phyloP scores from a whole-genome alignment of 1,140 invertebrate genomes.

The Heliconius hewitsoni region DNA sequence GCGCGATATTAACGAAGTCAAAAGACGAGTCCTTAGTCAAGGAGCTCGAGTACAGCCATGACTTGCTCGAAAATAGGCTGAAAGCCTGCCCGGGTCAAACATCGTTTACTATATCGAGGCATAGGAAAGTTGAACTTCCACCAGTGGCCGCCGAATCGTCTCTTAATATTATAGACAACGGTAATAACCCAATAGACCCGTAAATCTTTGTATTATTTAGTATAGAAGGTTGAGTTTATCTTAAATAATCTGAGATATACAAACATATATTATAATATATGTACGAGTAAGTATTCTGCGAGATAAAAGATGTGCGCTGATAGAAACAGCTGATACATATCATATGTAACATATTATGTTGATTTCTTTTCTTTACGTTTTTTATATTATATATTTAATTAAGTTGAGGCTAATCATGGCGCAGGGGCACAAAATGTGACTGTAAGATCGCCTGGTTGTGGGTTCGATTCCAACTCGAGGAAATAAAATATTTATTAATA shows the following conservation, averaged over 20 bases:
- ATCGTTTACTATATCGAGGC: slow-evolving; percentile 70
- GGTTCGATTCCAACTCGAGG: too few species aligned
- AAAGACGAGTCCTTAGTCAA: slow-evolving; percentile 50
- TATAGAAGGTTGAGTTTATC: background rate
- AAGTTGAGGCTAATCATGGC: too few species aligned
- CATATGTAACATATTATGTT: background rate
- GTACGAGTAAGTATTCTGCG: background rate
- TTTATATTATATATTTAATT: background rate
- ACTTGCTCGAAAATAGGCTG: slow-evolving; percentile 72
- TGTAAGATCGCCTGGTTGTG: too few species aligned
- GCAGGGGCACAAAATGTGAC: too few species aligned
- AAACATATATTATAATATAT: background rate
- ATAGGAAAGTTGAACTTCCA: slow-evolving; percentile 69
- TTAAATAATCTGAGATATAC: background rate
- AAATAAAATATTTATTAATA: too few species aligned
- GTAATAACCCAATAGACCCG: slow-evolving; percentile 39
- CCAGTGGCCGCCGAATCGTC: slow-evolving; percentile 61
- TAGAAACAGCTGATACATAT: background rate
- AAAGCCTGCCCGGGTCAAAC: slow-evolving; percentile 66
- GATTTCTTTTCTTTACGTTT: background rate
- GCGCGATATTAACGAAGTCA: slow-evolving; percentile 58
- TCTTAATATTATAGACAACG: slow-evolving; percentile 58
- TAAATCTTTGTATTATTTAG: background rate
- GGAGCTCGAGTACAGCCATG: slow-evolving; percentile 65
- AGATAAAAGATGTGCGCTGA: slow-evolving; percentile 11